These are phyloP conservation scores for Oxycera nigricornis DNA, from an alignment of 2,888 invertebrate species.

Conservation along the genomic window DNA sequence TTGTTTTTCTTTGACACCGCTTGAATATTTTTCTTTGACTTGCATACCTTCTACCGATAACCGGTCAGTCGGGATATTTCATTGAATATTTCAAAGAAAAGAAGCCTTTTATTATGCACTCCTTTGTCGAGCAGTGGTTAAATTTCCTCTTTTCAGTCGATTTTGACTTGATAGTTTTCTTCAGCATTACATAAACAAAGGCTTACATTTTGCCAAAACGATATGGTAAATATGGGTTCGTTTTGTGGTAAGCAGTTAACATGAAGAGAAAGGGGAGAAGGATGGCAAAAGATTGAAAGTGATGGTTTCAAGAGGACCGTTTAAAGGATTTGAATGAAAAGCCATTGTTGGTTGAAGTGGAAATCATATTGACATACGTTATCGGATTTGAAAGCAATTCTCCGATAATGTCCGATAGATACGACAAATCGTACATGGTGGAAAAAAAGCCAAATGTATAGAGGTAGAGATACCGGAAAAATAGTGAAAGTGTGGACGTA, in stretches of 20 bases:
- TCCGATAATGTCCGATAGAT: no score
- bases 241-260: not conserved
- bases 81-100: constrained; percentile 22
- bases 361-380: constrained; percentile 26
- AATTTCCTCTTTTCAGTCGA: no score
- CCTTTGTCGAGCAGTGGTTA: no score
- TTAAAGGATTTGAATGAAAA: constrained; percentile 14
- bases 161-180: no score
- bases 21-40: no score
- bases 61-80: not conserved
- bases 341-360: constrained; percentile 2
- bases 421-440: no score
- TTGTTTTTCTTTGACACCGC: no score
- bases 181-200: not conserved
- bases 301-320: not conserved
- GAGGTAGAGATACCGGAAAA: no score
- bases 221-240: not conserved
- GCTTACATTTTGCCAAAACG: not conserved
- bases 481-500: no score
- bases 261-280: not conserved
- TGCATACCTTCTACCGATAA: no score
- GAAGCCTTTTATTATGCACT: no score
- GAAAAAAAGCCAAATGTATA: no score
- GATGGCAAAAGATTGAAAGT: not conserved
- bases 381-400: constrained; percentile 23